Percentiles rank a stretch among this genome's conserved stretches.
Conservation (phyloP, 2,888 invertebrate genomes). For the Onchidella celtica region DNA sequence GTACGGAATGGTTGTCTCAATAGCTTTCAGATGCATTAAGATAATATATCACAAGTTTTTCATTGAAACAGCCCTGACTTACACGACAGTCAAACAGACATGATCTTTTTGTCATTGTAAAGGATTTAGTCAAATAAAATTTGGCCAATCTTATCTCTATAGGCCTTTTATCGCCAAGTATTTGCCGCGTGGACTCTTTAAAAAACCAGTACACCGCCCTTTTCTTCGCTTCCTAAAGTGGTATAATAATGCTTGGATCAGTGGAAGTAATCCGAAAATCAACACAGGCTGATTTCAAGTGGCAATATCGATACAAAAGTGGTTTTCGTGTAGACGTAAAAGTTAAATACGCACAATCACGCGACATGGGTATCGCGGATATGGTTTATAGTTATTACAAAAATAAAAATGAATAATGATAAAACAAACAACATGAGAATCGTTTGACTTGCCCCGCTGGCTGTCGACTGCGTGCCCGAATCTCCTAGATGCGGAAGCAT, state of each 20-base stretch:
- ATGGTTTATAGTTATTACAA: no score
- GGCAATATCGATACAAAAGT: neutral
- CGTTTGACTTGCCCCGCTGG: neutral
- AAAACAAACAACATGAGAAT: neutral
- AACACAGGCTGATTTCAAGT: neutral
- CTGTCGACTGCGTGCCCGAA: constrained; percentile 7
- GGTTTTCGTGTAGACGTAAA: neutral
- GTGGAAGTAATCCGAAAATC: neutral
- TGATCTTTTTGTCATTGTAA: no score
- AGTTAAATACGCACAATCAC: neutral
- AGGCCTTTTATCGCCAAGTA: no score
- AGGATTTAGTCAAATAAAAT: no score
- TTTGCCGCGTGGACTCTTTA: no score
- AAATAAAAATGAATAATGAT: neutral
- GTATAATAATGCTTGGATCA: neutral
- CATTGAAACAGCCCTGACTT: no score
- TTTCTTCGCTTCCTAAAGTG: neutral
- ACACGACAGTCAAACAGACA: no score
- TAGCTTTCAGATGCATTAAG: no score
- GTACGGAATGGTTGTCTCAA: no score
- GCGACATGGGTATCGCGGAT: neutral
- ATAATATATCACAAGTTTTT: no score
- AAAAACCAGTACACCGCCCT: no score
- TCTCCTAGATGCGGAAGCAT: constrained; percentile 1
- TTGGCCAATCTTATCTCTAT: no score